Base-by-base conservation (phyloP, 2,888 invertebrate species). In the Salticus scenicus region DNA sequence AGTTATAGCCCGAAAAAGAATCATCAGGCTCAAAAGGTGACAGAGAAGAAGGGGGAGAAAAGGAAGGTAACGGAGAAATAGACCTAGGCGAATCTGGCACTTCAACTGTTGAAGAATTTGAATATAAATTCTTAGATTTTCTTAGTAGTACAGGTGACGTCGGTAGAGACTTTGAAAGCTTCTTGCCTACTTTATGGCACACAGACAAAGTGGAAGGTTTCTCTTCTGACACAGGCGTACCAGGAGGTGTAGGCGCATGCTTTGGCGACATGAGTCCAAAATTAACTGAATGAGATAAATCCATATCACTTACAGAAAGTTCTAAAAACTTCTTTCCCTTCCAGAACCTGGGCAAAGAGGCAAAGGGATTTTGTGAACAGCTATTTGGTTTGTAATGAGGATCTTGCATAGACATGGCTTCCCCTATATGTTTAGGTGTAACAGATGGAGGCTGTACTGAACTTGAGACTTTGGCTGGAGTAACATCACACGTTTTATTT, bases 251-350 rank as follows among this genome's bases (percentile, higher is more conserved):
- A 20, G 87, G 81, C 2, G 90, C 89, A 28, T 88, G 89, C 5
- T 89, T 88, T 63, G 96, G 94, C 0, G 95, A 94, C 0, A 95
- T 94, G 89, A 95, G 92, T 90, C 95, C 95, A 90, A 95, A 94
- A 90, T 95, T 95, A 8, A 95, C 95, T 69, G 95, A 95, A 33
- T 79, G 81, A 30, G 77, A 28, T 90, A 95, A 95, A 64, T 94
- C 90, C 89, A 94, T 94, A 1, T 90, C 76, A n/a, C 76, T 89
- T 8, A 87, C 69, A 17, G 78, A 77, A 0, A 57, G 75, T 27
- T 86, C 96, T 2, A 96, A 93, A 88, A 96, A 95, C 88, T 93
- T 93, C 91, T 95, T 95, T 77, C 96, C 96, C 88, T 96, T 96
- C 88, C 95, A 94, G 91, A 95, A 94, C 89, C 95, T 94, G 89